Base-by-base conservation (phyloP, 2,888 invertebrate species). In the Apamea anceps region DNA sequence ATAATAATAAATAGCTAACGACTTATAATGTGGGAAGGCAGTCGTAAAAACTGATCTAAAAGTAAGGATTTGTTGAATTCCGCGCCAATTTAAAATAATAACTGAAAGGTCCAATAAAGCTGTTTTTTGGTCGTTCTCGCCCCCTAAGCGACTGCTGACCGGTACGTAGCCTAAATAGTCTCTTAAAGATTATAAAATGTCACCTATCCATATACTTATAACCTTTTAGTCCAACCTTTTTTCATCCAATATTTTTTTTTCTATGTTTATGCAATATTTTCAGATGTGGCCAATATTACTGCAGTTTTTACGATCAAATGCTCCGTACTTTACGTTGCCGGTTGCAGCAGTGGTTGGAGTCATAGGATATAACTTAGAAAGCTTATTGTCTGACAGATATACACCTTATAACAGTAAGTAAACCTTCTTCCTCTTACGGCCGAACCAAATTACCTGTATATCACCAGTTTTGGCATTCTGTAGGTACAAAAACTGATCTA, bases 341-440 rank as follows among this genome's bases (percentile, higher is more conserved):
- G 97, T 99, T 85, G 99, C 99, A 0, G 98, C 97, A 0, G 95
- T 99, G 0, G 97, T 99, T 48, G 99, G 99, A 8, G 97, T 98
- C 77, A 95, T 99, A 89, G 99, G 99, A 48, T 99, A 99, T 93
- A 98, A 99, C 90, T 88, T 99, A 84, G 99, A 99, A 96, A 97
- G 96, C 76, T 93, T 97, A 81, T 72, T 98, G 12, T 98, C 98
- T 0, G 98, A 98, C 92, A 98, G 97, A 96, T 98, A 98, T 91
- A 98, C 98, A 21, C 98, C 98, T 0, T 98, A 97, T 89, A 98
- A 96, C 85, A 97, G 98, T 98, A 94, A 97, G 97, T 96, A 37
- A 51, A 45, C 48, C 15, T 48, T 25, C 15, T 48, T 25, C 65
- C 12, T n/a, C 25, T 57, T 25, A 25, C 3, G 3, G 25, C 25